Percentiles rank a stretch among this genome's conserved stretches.
phyloP scores from a whole-genome alignment of 2,888 invertebrate species.

The Acheta domesticus region DNA sequence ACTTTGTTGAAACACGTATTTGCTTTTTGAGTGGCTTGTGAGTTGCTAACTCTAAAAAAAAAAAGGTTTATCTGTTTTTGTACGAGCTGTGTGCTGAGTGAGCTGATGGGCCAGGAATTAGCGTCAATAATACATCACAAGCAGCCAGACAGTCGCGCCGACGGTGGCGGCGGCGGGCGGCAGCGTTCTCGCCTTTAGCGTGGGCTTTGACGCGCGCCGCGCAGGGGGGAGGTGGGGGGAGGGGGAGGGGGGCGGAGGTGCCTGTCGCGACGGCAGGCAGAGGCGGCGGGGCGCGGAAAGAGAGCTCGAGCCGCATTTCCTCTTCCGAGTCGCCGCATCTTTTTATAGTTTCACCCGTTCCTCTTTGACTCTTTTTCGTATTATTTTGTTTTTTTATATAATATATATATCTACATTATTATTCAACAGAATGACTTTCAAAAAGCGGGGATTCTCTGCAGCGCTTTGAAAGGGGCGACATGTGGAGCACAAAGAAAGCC shows the following conservation, averaged over 20 bases:
- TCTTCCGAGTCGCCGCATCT: slow-evolving; percentile 20
- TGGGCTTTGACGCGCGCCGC: slow-evolving; percentile 31
- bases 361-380: slow-evolving; percentile 27
- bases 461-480: background rate
- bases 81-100: slow-evolving; percentile 20
- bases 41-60: slow-evolving; percentile 30
- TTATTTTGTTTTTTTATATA: slow-evolving; percentile 27
- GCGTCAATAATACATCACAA: slow-evolving; percentile 36
- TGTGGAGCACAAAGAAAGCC: background rate
- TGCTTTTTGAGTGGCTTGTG: slow-evolving; percentile 31
- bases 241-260: background rate
- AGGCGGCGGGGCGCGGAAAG: background rate
- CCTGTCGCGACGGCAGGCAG: background rate
- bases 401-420: slow-evolving; percentile 34
- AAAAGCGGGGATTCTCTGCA: slow-evolving; percentile 20
- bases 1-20: slow-evolving; percentile 32
- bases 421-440: slow-evolving; percentile 35
- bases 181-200: slow-evolving; percentile 24
- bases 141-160: slow-evolving; percentile 26
- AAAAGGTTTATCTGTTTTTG: background rate
- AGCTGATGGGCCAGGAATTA: slow-evolving; percentile 34
- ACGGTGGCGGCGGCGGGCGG: background rate
- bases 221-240: too few species aligned
- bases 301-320: too few species aligned
- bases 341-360: slow-evolving; percentile 28